phyloP scores from a whole-genome alignment of 2,113 vertebrate species.

The Pedetes capensis region DNA sequence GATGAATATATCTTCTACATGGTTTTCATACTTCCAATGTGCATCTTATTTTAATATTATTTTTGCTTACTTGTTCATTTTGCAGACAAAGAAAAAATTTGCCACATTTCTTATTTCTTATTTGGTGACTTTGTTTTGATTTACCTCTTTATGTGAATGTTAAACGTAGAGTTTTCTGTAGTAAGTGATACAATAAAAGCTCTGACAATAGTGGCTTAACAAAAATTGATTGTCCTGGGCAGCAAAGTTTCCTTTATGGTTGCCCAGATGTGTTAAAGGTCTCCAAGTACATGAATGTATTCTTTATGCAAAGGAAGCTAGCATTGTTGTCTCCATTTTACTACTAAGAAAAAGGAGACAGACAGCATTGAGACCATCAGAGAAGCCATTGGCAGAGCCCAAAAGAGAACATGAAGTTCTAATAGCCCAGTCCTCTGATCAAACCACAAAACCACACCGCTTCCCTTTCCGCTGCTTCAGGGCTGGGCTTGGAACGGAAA shows the following conservation, averaged over 20 bases:
- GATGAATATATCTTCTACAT: neutral
- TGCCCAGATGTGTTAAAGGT: neutral
- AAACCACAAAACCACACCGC: constrained; percentile 71
- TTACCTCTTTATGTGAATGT: neutral
- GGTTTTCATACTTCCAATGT: neutral
- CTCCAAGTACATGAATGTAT: neutral
- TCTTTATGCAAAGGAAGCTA: neutral
- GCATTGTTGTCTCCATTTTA: neutral
- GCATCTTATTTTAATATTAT: neutral
- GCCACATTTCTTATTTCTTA: neutral
- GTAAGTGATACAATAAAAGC: neutral
- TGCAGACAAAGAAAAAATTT: neutral
- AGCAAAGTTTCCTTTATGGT: neutral
- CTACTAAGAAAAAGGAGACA: neutral
- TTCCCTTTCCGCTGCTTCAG: constrained; percentile 63
- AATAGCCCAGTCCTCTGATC: constrained; percentile 50
- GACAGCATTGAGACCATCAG: neutral
- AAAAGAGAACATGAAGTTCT: constrained; percentile 56
- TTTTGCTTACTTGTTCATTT: neutral
- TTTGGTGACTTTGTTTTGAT: neutral
- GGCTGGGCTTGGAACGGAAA: constrained; percentile 18
- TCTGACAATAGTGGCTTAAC: neutral
- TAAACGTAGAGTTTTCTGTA: constrained; percentile 5
- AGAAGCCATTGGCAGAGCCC: constrained; percentile 45
- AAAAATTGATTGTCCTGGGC: neutral